Conservation (phyloP, 2,797 vertebrate species). For the Myotis myotis region DNA sequence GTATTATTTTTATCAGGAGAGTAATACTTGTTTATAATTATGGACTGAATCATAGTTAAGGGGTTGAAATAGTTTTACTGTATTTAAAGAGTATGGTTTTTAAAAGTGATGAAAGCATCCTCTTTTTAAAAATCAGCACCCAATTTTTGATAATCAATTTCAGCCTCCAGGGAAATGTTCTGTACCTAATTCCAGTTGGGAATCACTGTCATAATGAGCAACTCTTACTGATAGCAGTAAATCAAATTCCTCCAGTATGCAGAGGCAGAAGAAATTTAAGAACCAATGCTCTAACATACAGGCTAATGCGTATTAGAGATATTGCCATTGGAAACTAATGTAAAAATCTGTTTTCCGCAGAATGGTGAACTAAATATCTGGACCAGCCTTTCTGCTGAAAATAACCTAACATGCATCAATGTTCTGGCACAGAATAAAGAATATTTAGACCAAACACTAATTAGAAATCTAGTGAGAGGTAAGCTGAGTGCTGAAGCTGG, state of each 20-base stretch:
- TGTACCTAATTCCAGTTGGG: background rate
- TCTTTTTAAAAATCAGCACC: background rate
- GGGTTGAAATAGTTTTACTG: background rate
- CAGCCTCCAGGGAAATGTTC: background rate
- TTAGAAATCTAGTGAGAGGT: background rate
- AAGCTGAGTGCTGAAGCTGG: background rate
- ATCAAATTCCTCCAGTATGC: background rate
- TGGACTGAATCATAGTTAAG: background rate
- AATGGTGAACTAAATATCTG: background rate
- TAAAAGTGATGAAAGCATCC: background rate
- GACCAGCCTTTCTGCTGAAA: constrained; percentile 31
- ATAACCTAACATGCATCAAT: constrained; percentile 20
- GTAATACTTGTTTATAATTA: background rate
- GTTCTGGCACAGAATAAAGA: background rate
- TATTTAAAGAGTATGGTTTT: constrained; percentile 31
- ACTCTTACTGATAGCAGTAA: background rate
- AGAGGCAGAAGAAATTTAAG: constrained; percentile 4
- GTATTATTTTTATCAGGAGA: background rate
- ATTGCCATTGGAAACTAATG: background rate
- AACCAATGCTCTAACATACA: background rate
- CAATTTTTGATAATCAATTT: background rate
- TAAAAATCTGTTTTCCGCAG: background rate
- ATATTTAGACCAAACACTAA: background rate
- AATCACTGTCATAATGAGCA: constrained; percentile 10
- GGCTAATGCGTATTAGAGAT: background rate